Evolutionary conservation across 1,140 invertebrate species (phyloP), one percentile per base, ranked within the genome.

Genomic region (Lordiphosa collinella): DNA sequence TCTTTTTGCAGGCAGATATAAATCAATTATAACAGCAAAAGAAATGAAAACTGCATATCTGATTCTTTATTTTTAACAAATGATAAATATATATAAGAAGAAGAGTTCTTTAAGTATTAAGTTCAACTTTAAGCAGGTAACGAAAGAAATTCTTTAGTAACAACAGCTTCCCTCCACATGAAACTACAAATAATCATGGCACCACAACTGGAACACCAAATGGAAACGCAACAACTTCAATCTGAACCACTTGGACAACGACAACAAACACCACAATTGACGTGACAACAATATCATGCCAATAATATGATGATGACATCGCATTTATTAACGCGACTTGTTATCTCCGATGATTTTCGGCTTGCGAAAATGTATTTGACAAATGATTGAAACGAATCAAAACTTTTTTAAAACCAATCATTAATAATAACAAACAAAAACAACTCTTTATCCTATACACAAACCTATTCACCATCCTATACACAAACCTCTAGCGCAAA

Each of bases 241-340:
- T 46, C 16, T 56, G 31, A 43, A 38, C 13, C 32, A 29, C 25
- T 29, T 29, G 25, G 25, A 36, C 36, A 62, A 70, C 57, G 34
- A 66, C 41, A 59, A 62, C 57, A 41, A 67, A 9, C 48, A 36
- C 11, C 56, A 47, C 52, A 36, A 46, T 63, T 46, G 61, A 65
- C 69, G 69, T 76, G 69, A 76, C 69, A 72, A 63, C 51, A 63
- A 38, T 40, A 61, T 57, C 37, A 43, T 80, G 82, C 66, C 65
- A 82, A 85, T 76, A 72, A 84, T 75, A 82, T 88, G 86, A 88
- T 88, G 86, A 88, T 88, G 86, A 88, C 86, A 85, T 88, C 82
- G 86, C 86, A 88, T 88, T 72, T 88, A 69, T 59, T 88, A 56
- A 88, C 86, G 73, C 75, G 74, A 78, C 86, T 88, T 85, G 80